Conservation (phyloP, 2,113 vertebrate species). For the Neomonachus schauinslandi region DNA sequence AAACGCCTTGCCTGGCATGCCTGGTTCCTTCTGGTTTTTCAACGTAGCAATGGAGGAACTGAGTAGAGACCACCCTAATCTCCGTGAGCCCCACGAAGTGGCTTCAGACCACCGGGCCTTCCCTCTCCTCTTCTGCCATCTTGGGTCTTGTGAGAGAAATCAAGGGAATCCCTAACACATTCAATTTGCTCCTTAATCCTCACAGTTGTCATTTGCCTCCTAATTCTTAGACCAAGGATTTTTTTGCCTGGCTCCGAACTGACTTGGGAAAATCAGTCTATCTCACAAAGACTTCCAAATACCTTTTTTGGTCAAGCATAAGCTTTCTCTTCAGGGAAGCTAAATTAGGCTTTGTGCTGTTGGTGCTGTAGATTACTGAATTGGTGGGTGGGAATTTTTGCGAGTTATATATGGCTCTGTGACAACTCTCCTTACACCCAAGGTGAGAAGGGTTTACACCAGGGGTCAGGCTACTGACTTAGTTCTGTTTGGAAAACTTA, state of each 20-base stretch:
- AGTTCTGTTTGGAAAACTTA: not conserved
- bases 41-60: not conserved
- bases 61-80: not conserved
- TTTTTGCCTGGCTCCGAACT: not conserved
- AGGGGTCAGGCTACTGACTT: not conserved
- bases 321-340: not conserved
- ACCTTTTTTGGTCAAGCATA: not conserved
- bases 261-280: not conserved
- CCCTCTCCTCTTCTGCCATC: not conserved
- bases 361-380: not conserved
- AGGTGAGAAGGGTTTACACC: not conserved
- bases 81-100: not conserved
- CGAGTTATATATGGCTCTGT: not conserved
- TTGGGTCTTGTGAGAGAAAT: not conserved
- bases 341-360: not conserved
- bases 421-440: not conserved
- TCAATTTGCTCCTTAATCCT: not conserved
- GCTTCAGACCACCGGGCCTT: not conserved
- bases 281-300: not conserved
- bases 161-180: accelerated
- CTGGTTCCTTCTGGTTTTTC: not conserved
- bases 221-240: not conserved
- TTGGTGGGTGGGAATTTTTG: not conserved
- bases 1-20: not conserved
- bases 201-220: not conserved